Conservation (phyloP, 2,113 vertebrate genomes). For the Acrocephalus kingi region DNA sequence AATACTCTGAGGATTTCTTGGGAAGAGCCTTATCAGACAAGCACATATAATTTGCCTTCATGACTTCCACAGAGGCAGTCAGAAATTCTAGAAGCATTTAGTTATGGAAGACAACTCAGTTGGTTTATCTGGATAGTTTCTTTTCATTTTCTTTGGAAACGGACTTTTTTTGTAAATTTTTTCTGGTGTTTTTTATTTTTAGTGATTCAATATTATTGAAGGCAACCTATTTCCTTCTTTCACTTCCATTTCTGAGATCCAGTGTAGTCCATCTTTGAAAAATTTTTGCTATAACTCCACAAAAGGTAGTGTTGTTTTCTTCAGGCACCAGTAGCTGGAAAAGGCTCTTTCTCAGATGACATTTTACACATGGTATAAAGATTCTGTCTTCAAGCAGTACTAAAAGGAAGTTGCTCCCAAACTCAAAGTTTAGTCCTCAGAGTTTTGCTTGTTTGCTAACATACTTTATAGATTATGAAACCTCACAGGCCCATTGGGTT, state of each 20-base stretch:
- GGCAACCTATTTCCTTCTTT: neutral
- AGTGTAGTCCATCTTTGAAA: neutral
- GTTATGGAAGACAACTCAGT: neutral
- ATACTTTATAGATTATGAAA: neutral
- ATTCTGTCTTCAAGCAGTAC: neutral
- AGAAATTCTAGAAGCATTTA: neutral
- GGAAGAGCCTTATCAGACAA: neutral
- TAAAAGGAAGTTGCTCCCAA: neutral
- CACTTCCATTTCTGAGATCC: neutral
- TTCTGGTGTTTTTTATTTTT: neutral
- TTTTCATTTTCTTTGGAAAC: neutral
- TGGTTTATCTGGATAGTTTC: neutral
- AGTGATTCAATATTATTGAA: neutral
- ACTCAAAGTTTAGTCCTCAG: neutral
- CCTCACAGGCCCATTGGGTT: neutral
- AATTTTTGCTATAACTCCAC: neutral
- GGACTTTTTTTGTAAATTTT: neutral
- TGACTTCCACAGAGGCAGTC: neutral
- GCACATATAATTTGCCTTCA: neutral
- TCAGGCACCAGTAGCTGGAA: neutral
- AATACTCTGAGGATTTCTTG: neutral
- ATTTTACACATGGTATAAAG: neutral
- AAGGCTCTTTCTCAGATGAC: neutral
- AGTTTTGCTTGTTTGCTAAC: neutral
- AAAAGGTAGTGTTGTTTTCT: neutral